Percentiles rank a stretch among this genome's conserved stretches.
Evolutionary conservation across 2,888 invertebrate genomes (phyloP).

Genomic region (Drosophila ochracea): DNA sequence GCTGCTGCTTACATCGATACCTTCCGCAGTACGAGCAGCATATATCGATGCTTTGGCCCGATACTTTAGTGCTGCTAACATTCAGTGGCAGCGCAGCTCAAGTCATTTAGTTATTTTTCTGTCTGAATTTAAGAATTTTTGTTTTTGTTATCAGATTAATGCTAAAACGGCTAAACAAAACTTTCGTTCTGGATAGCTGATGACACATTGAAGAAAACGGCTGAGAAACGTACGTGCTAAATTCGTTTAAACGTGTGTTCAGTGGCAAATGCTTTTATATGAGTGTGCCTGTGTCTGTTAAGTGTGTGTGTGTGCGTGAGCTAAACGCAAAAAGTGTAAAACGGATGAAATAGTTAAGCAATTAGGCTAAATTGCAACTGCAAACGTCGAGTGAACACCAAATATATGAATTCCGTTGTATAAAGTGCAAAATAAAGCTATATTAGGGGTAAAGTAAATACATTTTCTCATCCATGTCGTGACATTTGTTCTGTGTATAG

Average conservation of each 20-base stretch:
- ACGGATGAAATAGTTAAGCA: conserved; percentile 69
- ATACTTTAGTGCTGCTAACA: conserved; percentile 52
- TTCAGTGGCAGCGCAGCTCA: conserved; percentile 58
- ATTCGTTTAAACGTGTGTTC: conserved; percentile 62
- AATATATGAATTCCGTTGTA: conserved; percentile 21
- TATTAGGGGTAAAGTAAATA: conserved; percentile 39
- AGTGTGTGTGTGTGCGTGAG: conserved; percentile 54
- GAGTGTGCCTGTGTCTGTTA: conserved; percentile 23
- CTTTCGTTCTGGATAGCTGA: conserved; percentile 33
- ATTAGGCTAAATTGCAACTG: conserved; percentile 45
- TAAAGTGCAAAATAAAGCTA: conserved; percentile 47
- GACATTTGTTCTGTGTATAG: conserved; percentile 73
- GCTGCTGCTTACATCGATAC: conserved; percentile 18
- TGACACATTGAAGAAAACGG: conserved; percentile 47
- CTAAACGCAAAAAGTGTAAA: conserved; percentile 78
- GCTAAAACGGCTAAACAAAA: conserved; percentile 33
- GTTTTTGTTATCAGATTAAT: conserved; percentile 55
- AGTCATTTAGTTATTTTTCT: conserved; percentile 66
- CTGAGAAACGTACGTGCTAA: conserved; percentile 69
- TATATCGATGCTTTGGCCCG: conserved; percentile 45
- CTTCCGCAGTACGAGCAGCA: not conserved
- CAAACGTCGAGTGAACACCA: conserved; percentile 25
- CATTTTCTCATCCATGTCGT: conserved; percentile 75
- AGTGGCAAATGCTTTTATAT: conserved; percentile 54
- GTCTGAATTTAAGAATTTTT: conserved; percentile 62